phyloP scores from a whole-genome alignment of 2,888 invertebrate species.

The Oscheius onirici region DNA sequence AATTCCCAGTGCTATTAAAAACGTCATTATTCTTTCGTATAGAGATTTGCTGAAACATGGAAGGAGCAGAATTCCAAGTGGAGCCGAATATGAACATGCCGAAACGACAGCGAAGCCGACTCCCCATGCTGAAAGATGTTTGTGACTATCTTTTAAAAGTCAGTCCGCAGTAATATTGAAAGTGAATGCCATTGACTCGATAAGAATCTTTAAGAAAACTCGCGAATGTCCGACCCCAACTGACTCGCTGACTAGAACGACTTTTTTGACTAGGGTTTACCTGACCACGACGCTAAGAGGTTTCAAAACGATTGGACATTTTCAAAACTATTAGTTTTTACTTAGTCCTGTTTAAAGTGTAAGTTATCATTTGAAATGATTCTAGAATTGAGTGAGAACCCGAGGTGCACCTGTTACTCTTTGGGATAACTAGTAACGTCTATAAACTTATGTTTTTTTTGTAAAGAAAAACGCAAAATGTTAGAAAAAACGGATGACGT shows the following conservation, averaged over 20 bases:
- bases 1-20: constrained; percentile 67
- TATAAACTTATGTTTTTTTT: too few relatives aligned
- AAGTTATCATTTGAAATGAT: background rate
- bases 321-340: background rate
- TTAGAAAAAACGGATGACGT: too few relatives aligned
- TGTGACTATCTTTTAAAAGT: background rate
- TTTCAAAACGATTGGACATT: background rate
- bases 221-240: background rate
- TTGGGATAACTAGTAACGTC: too few relatives aligned
- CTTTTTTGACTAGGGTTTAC: background rate
- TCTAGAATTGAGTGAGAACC: background rate
- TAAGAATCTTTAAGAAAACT: constrained; percentile 21
- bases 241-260: background rate
- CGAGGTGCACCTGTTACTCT: too few relatives aligned
- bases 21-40: constrained; percentile 67
- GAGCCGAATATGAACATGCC: constrained; percentile 62
- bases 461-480: too few relatives aligned
- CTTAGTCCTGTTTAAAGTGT: background rate
- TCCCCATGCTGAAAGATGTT: constrained; percentile 62
- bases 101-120: constrained; percentile 68
- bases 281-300: background rate
- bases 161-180: constrained; percentile 3
- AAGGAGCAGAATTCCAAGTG: constrained; percentile 64
- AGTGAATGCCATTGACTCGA: background rate
- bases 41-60: constrained; percentile 60